Conservation (phyloP, 2,113 vertebrate genomes). For the Channa maculata region DNA sequence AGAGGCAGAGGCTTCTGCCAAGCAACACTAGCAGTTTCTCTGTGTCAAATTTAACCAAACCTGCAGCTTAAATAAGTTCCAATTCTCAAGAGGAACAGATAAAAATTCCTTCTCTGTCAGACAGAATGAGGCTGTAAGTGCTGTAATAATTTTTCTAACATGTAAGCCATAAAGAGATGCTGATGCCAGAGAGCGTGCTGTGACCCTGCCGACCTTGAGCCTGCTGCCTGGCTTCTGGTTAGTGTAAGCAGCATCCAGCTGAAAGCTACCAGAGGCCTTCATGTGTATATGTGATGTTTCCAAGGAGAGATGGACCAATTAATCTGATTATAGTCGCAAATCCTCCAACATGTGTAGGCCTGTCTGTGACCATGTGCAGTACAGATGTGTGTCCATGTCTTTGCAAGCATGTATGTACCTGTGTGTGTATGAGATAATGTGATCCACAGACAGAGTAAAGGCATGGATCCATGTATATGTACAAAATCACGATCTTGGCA, state of each 20-base stretch:
- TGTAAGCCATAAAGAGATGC: constrained; percentile 68
- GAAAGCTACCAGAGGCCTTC: constrained; percentile 73
- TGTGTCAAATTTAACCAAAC: constrained; percentile 55
- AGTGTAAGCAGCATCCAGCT: constrained; percentile 75
- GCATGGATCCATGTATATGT: neutral
- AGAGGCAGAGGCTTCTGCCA: constrained; percentile 65
- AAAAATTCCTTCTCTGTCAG: constrained; percentile 65
- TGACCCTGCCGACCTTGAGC: constrained; percentile 71
- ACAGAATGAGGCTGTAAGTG: constrained; percentile 51
- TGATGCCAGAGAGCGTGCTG: constrained; percentile 64
- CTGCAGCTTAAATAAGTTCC: constrained; percentile 36
- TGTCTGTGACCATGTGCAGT: constrained; percentile 88
- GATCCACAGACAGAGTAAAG: constrained; percentile 39
- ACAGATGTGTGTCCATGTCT: constrained; percentile 88
- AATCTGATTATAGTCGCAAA: constrained; percentile 93
- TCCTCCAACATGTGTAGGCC: constrained; percentile 89
- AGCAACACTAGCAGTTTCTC: constrained; percentile 62
- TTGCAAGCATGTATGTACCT: constrained; percentile 64
- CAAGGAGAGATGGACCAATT: constrained; percentile 88
- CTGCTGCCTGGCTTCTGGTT: constrained; percentile 78
- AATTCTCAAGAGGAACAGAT: constrained; percentile 42
- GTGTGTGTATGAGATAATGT: constrained; percentile 43
- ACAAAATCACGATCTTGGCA: constrained; percentile 18
- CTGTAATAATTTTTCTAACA: constrained; percentile 64
- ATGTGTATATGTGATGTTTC: constrained; percentile 77